Evolutionary conservation across 64 coral and sea anemone species (phyloP).

Genomic region (Montipora efflorescens): DNA sequence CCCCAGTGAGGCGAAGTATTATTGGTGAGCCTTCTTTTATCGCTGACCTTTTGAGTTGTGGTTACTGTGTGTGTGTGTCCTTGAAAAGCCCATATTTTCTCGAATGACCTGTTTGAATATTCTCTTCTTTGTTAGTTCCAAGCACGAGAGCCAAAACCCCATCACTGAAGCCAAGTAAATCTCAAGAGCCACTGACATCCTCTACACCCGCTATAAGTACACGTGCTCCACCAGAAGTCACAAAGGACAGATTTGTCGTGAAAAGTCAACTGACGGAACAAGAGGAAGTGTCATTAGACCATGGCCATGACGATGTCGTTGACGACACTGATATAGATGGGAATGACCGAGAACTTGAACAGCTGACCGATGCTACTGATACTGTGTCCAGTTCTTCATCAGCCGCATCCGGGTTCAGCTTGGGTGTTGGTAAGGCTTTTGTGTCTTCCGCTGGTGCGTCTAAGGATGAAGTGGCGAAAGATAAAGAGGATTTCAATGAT

Average conservation of each 20-base stretch:
- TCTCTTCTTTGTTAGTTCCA: background rate
- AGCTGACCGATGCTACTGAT: background rate
- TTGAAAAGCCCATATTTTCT: too few relatives aligned
- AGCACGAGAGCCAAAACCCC: constrained; percentile 31
- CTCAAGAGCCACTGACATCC: constrained; percentile 13
- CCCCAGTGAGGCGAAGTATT: constrained; percentile 45
- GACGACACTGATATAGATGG: background rate
- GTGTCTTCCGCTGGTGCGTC: background rate
- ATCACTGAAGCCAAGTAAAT: background rate
- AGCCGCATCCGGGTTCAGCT: background rate
- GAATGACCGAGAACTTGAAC: background rate
- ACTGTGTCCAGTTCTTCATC: background rate
- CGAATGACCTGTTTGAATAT: background rate
- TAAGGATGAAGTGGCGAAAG: background rate
- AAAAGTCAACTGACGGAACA: background rate
- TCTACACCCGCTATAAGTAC: constrained; percentile 52
- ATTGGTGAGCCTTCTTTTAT: constrained; percentile 11
- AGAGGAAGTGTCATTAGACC: background rate
- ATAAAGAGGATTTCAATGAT: background rate
- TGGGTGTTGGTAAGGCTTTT: background rate
- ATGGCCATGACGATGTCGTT: background rate
- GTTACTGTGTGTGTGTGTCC: too few relatives aligned
- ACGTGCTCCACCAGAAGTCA: background rate
- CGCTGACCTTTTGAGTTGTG: too few relatives aligned
- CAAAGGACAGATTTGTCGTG: background rate